Conservation (phyloP, 2,113 vertebrate genomes). For the Elaphurus davidianus region DNA sequence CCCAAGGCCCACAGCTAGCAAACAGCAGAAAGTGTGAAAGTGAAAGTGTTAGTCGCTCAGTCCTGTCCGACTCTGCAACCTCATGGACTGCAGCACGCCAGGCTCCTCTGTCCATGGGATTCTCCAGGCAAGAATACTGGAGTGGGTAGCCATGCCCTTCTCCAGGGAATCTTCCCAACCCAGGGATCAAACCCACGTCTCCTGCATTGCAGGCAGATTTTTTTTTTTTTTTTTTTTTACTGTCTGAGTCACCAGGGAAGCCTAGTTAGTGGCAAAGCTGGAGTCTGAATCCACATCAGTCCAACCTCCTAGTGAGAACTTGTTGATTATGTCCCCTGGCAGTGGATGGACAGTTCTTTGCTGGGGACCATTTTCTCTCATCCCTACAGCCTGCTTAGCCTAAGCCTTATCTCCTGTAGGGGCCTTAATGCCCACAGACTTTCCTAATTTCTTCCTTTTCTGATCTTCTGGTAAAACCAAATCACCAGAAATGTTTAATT, state of each 20-base stretch:
- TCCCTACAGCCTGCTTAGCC: background rate
- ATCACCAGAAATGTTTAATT: background rate
- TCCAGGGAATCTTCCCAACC: background rate
- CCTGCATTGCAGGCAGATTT: background rate
- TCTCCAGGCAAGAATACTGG: background rate
- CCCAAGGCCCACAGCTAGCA: background rate
- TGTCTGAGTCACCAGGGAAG: background rate
- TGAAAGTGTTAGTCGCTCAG: background rate
- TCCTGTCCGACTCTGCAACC: background rate
- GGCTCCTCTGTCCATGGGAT: background rate
- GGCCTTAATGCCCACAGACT: background rate
- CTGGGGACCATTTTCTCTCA: fast-evolving
- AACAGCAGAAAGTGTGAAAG: background rate
- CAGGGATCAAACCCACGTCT: background rate
- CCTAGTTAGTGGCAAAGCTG: background rate
- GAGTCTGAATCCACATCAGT: background rate
- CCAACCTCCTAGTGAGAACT: background rate
- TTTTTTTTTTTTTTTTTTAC: background rate
- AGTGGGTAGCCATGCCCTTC: background rate
- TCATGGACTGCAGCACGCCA: background rate
- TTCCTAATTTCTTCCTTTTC: background rate
- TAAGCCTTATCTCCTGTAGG: background rate
- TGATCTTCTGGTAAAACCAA: background rate
- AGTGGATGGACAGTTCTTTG: fast-evolving
- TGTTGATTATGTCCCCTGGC: fast-evolving